These are phyloP conservation scores for Eupeodes corollae DNA, from an alignment of 1,140 invertebrate species.

Conservation along the genomic window DNA sequence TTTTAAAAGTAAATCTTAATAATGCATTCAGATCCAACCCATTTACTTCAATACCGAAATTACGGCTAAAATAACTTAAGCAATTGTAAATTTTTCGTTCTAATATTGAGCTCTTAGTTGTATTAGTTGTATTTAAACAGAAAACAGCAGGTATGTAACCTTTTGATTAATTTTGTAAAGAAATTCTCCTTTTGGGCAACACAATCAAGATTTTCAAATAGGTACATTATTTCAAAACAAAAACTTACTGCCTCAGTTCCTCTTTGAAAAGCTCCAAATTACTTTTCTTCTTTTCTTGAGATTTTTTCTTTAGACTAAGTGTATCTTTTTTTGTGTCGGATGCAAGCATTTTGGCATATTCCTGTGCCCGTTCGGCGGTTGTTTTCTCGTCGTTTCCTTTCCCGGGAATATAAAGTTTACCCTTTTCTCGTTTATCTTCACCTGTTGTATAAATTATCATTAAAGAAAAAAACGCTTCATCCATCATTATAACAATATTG, in stretches of 20 bases:
- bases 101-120: no score
- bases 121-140: no score
- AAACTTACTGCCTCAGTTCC: slow-evolving; percentile 68
- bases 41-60: no score
- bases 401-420: slow-evolving; percentile 87
- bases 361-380: slow-evolving; percentile 47
- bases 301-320: slow-evolving; percentile 59
- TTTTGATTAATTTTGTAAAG: no score
- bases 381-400: slow-evolving; percentile 56
- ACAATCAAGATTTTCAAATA: no score
- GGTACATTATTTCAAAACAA: no score
- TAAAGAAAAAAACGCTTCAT: background rate
- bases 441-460: slow-evolving; percentile 32
- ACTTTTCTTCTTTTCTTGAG: slow-evolving; percentile 83
- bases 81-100: no score
- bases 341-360: slow-evolving; percentile 58
- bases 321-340: slow-evolving; percentile 44
- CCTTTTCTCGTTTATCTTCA: slow-evolving; percentile 80
- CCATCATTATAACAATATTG: background rate
- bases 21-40: no score
- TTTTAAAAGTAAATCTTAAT: no score
- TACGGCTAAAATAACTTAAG: no score
- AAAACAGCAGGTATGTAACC: no score
- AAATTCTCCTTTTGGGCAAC: no score
- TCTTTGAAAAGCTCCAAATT: slow-evolving; percentile 97